Evolutionary conservation across 2,888 invertebrate genomes (phyloP).

Genomic region (Alitta virens): DNA sequence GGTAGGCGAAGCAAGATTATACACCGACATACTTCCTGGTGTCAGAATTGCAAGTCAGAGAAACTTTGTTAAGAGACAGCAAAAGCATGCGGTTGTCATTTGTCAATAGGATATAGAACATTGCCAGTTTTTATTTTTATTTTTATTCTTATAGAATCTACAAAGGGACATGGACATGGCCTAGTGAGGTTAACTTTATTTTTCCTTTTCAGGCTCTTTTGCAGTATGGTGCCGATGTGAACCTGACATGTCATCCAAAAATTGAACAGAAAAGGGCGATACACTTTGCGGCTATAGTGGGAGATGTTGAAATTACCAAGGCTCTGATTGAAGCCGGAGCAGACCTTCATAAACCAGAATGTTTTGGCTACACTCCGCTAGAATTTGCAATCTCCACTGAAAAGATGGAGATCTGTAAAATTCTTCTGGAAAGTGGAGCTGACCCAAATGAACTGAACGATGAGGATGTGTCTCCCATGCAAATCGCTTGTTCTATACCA

Average conservation of each 20-base stretch:
- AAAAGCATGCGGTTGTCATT: no score
- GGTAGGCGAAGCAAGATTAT: no score
- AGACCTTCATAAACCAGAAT: constrained; percentile 64
- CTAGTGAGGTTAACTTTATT: no score
- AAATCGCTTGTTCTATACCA: constrained; percentile 54
- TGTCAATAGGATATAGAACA: no score
- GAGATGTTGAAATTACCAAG: constrained; percentile 69
- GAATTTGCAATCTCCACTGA: constrained; percentile 75
- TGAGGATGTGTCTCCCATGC: constrained; percentile 55
- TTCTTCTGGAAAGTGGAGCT: constrained; percentile 58
- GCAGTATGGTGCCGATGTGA: constrained; percentile 80
- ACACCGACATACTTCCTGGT: no score
- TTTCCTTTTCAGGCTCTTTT: constrained; percentile 59
- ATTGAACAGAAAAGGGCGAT: constrained; percentile 84
- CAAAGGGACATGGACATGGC: no score
- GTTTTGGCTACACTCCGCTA: constrained; percentile 72
- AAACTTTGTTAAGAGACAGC: no score
- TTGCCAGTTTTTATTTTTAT: no score
- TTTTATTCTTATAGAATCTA: no score
- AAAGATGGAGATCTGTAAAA: constrained; percentile 41
- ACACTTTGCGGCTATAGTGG: constrained; percentile 83
- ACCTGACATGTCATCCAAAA: constrained; percentile 79
- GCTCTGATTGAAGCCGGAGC: constrained; percentile 81
- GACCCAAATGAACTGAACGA: constrained; percentile 58
- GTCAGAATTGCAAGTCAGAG: no score